These are phyloP conservation scores for Mirza zaza DNA, from an alignment of 2,113 vertebrate species.

Conservation along the genomic window DNA sequence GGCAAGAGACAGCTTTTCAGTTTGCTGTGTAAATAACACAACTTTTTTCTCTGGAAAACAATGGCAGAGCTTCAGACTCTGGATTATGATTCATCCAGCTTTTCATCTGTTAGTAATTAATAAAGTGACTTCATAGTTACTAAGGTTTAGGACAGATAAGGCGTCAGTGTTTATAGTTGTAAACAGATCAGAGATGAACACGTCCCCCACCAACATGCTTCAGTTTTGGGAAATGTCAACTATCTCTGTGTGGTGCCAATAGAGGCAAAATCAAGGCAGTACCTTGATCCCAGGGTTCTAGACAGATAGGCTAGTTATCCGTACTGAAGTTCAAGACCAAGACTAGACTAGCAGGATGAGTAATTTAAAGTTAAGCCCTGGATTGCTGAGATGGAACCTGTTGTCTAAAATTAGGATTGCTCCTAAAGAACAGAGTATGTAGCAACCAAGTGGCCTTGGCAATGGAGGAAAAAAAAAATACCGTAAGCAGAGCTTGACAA, in stretches of 20 bases:
- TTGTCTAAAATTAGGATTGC: neutral
- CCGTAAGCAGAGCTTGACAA: neutral
- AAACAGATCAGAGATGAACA: neutral
- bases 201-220: neutral
- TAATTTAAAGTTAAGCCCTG: neutral
- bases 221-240: neutral
- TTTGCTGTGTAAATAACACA: constrained; percentile 5
- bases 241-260: no score
- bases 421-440: neutral
- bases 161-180: neutral
- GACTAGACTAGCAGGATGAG: neutral
- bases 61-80: neutral
- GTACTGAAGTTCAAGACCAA: neutral
- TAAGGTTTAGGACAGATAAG: neutral
- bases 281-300: neutral
- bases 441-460: neutral
- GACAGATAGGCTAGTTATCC: neutral
- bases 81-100: neutral
- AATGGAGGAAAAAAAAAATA: constrained; percentile 18
- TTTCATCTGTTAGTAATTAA: neutral
- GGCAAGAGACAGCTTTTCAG: neutral
- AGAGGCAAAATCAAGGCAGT: neutral
- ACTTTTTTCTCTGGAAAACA: neutral
- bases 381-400: neutral
- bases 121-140: neutral